Evolutionary conservation across 1,140 invertebrate genomes (phyloP), one percentile per base, ranked within the genome.

Genomic region (Saxidomus purpurata): DNA sequence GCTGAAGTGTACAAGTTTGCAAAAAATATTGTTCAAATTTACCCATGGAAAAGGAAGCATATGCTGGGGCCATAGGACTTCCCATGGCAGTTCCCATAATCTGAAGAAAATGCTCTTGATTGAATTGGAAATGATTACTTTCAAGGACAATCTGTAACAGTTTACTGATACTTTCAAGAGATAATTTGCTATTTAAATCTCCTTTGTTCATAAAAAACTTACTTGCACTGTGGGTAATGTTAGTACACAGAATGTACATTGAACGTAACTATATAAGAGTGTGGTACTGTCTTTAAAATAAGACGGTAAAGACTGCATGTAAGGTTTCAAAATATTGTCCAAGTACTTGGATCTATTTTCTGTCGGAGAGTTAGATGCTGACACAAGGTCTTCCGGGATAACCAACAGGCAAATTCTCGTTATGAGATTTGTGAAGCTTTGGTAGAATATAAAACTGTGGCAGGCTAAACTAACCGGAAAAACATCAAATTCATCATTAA

Each of bases 71-170:
- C 69, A 86, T 76, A 49, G 4, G 28, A 55, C 47, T 55, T 38
- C 84, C 25, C 84, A 86, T 76, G 34, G 71, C 84, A 17, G 84
- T 76, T 36, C 43, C 25, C 47, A 86, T 77, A 6, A 22, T 36
- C 38, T 77, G 67, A 34, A 59, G 28, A 40, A 76, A 76, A 55
- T 52, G 22, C 0, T 28, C 25, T 25, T 61, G 52, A 38, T 77
- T 38, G 38, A 86, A 55, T 13, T 86, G 2, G 38, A 86, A 86
- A 38, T 31, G n/a, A 25, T 86, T 86, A 77, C 76, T 86, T 86
- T 86, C 67, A 52, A 86, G 71, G 3, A 77, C 63, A 49, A 83
- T 0, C 59, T 67, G 22, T 43, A 67, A 25, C 15, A 83, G 40
- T 40, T 67, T 36, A 67, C 40, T 38, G 19, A 19, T 67, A 63